These are phyloP conservation scores for Chironomus tepperi DNA, from an alignment of 1,140 invertebrate genomes.

Conservation along the genomic window DNA sequence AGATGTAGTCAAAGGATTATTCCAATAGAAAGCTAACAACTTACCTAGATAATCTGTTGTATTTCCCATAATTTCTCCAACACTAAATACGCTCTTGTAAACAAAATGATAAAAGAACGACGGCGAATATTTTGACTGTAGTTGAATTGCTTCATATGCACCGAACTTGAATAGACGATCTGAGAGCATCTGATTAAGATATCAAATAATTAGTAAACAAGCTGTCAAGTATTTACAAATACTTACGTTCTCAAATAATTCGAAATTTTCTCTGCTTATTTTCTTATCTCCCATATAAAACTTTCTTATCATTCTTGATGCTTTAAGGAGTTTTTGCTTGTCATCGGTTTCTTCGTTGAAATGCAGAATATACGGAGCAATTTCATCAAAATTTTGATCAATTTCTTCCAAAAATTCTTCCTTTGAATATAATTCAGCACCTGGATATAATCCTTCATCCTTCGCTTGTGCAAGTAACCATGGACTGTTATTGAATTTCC, in stretches of 20 bases:
- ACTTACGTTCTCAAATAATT: conserved; percentile 1
- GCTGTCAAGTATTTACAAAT: neutral
- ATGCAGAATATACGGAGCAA: neutral
- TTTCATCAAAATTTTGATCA: neutral
- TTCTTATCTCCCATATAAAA: neutral
- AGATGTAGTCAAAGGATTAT: neutral
- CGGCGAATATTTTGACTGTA: neutral
- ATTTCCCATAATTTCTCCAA: neutral
- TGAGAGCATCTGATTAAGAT: neutral
- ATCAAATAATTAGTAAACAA: neutral
- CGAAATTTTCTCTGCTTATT: neutral
- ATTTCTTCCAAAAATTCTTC: neutral
- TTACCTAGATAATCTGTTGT: neutral
- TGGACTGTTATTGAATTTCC: neutral
- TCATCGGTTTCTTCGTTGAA: neutral
- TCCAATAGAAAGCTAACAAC: neutral
- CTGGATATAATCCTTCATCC: conserved; percentile 22
- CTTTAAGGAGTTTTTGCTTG: neutral
- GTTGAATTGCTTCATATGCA: neutral
- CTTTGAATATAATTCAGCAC: neutral
- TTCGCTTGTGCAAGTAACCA: neutral
- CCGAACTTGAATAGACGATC: neutral
- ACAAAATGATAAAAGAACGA: neutral
- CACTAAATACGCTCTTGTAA: neutral
- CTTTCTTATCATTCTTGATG: neutral